phyloP scores from a whole-genome alignment of 2,113 vertebrate species.

The Elanoides forficatus region DNA sequence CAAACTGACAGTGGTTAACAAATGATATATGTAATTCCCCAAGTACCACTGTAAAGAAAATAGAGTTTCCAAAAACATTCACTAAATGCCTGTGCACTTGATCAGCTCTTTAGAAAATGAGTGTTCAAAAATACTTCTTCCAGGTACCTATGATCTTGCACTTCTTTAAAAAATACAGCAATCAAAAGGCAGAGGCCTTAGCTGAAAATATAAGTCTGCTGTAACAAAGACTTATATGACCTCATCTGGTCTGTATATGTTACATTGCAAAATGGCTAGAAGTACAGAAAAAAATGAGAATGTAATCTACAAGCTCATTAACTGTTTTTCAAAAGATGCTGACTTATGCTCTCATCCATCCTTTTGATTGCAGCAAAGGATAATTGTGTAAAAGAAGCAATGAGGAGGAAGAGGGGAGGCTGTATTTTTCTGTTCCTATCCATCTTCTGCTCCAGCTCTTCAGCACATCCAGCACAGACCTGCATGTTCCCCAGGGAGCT shows the following conservation, averaged over 20 bases:
- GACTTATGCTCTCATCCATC: not conserved
- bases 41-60: not conserved
- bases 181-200: not conserved
- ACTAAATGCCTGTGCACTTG: not conserved
- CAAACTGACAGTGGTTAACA: not conserved
- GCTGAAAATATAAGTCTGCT: not conserved
- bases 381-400: not conserved
- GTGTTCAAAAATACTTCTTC: not conserved
- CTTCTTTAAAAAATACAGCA: not conserved
- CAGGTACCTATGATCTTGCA: not conserved
- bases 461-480: not conserved
- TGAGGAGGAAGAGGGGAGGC: fast-evolving
- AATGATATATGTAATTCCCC: not conserved
- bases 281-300: not conserved
- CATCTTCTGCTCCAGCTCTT: not conserved
- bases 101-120: not conserved
- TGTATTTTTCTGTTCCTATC: not conserved
- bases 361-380: not conserved
- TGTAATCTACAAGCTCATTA: not conserved
- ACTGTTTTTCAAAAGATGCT: not conserved
- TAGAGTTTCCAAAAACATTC: not conserved
- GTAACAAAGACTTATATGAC: not conserved
- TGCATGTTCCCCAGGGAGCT: not conserved
- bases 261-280: not conserved
- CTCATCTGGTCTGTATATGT: not conserved